Base-by-base conservation (phyloP, 2,113 vertebrate species). In the Ailuropoda melanoleuca region DNA sequence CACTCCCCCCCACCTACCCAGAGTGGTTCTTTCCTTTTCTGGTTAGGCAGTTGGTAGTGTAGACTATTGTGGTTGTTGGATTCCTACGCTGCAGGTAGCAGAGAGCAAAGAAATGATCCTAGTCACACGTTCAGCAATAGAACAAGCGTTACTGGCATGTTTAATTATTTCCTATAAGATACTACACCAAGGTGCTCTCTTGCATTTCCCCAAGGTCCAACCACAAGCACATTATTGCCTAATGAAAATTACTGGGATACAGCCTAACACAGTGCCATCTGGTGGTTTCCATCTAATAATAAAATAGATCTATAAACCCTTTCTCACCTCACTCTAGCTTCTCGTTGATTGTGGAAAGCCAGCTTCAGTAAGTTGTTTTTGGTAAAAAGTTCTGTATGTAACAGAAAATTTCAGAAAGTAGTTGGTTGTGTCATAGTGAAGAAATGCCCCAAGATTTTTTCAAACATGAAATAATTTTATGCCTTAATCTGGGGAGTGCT, bases 121-220 rank as follows among this genome's bases (percentile, higher is more conserved):
- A 89, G 78, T 93, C 13, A 24, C 89, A 88, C 53, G 88, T 55
- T 55, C 50, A 93, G 88, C 46, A 64, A 75, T 31, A 90, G 74
- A 96, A 46, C 31, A 50, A 81, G 74, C 48, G 90, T 96, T 96
- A 37, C 68, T 64, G 64, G 68, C 87, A 93, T 26, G 60, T 88
- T 81, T 96, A 97, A 95, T 97, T 93, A 94, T 92, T 97, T 98
- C 62, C 93, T 92, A 5, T 96, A 90, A 95, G 53, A 96, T 48
- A 50, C 12, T 80, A 58, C 60, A 58, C 37, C 64, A 19, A 96
- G 92, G 74, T 90, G 50, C 86, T 88, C 3, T 48, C 86, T 94
- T 78, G 17, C 55, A 92, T 95, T 97, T 86, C 87, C 68, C 96
- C 21, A 37, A 43, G 66, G 62, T 58, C 31, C 58, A 70, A 92